These are phyloP conservation scores for Helicoverpa assulta DNA, from an alignment of 2,888 invertebrate genomes.

Conservation along the genomic window DNA sequence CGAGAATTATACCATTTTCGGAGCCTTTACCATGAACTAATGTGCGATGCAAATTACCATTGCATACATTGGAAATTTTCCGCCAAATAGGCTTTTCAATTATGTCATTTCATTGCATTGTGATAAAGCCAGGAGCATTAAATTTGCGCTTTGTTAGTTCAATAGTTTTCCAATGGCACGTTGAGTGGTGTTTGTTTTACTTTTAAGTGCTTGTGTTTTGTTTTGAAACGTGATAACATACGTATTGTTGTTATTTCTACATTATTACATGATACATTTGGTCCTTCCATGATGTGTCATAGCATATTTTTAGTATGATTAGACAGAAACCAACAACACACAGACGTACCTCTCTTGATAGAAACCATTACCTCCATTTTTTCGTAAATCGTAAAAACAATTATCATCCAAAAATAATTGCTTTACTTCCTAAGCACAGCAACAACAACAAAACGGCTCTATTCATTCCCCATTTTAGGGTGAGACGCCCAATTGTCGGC, in stretches of 20 bases:
- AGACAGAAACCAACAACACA: too few relatives aligned
- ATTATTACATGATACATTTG: too few relatives aligned
- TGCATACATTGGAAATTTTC: constrained; percentile 52
- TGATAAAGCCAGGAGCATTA: constrained; percentile 51
- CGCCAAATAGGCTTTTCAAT: constrained; percentile 63
- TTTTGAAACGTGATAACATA: background rate
- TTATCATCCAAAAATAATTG: too few relatives aligned
- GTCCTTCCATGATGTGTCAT: too few relatives aligned
- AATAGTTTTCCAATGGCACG: constrained; percentile 12
- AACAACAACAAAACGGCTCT: constrained; percentile 38
- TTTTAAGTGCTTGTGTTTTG: constrained; percentile 9
- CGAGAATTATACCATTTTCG: constrained; percentile 65
- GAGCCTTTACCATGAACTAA: constrained; percentile 48
- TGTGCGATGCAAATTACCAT: constrained; percentile 61
- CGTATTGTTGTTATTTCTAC: too few relatives aligned
- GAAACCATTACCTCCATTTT: too few relatives aligned
- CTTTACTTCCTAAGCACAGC: background rate
- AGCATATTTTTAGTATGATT: too few relatives aligned
- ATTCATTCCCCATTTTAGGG: constrained; percentile 61
- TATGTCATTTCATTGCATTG: constrained; percentile 56
- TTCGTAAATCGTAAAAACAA: too few relatives aligned
- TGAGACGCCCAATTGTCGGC: constrained; percentile 64
- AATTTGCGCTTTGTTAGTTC: constrained; percentile 32
- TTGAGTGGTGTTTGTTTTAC: background rate
- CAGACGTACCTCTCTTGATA: too few relatives aligned